Percentiles rank a stretch among this genome's conserved stretches.
Evolutionary conservation across 2,797 vertebrate genomes (phyloP).

Genomic region (Paedocypris micromegethes): DNA sequence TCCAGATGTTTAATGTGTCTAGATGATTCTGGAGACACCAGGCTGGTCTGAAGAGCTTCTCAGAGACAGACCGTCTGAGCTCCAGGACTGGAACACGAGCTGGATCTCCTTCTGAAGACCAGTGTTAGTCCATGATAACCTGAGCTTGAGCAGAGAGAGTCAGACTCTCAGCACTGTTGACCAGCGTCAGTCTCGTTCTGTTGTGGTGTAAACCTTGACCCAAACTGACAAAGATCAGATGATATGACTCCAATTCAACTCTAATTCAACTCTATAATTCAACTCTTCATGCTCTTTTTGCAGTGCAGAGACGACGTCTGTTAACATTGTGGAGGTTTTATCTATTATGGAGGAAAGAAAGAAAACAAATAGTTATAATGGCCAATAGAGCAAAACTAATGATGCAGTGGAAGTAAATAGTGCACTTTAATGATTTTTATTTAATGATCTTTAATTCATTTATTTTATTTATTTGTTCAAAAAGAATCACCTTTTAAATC

Average conservation of each 20-base stretch:
- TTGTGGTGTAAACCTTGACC: slow-evolving; percentile 28
- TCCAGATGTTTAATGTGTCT: slow-evolving; percentile 75
- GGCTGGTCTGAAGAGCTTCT: slow-evolving; percentile 58
- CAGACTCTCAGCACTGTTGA: slow-evolving; percentile 26
- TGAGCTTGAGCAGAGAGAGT: slow-evolving; percentile 38
- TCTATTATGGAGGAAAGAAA: no score
- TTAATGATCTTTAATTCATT: no score
- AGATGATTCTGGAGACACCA: slow-evolving; percentile 57
- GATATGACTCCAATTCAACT: slow-evolving; percentile 18
- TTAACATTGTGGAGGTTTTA: background rate
- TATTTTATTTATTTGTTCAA: no score
- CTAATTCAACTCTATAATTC: background rate
- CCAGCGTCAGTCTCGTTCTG: slow-evolving; percentile 23
- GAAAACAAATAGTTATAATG: no score
- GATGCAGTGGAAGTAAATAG: no score
- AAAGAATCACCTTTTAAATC: no score
- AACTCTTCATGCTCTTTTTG: no score
- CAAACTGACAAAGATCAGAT: slow-evolving; percentile 4
- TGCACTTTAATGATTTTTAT: no score
- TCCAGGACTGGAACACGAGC: slow-evolving; percentile 8
- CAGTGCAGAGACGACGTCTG: background rate
- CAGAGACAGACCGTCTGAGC: slow-evolving; percentile 45
- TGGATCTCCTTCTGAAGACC: slow-evolving; percentile 39
- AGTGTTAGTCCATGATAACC: slow-evolving; percentile 38
- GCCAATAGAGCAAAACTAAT: no score